phyloP scores from a whole-genome alignment of 2,113 vertebrate genomes.

The Notothenia coriiceps region DNA sequence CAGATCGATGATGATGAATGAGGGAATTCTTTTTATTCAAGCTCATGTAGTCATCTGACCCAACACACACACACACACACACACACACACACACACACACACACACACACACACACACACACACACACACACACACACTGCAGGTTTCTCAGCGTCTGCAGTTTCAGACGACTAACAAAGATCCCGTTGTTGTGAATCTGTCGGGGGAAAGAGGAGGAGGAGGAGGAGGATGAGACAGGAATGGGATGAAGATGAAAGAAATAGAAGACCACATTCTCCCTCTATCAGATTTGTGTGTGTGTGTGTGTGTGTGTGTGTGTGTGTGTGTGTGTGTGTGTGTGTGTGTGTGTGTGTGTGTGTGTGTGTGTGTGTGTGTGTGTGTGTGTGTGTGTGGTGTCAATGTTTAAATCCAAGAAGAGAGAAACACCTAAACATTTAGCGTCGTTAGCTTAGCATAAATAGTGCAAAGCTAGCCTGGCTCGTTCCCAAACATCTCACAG shows the following conservation, averaged over 20 bases:
- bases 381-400: too few relatives aligned
- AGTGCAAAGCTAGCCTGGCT: too few relatives aligned
- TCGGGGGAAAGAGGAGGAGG: neutral
- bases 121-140: slow-evolving; percentile 28
- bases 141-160: slow-evolving; percentile 72
- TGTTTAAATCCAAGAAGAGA: too few relatives aligned
- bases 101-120: neutral
- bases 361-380: neutral
- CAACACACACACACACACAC: too few relatives aligned
- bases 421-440: too few relatives aligned
- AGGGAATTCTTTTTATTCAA: neutral
- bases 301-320: slow-evolving; percentile 14
- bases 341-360: slow-evolving; percentile 1
- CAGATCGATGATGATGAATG: neutral
- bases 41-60: neutral
- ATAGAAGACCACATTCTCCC: slow-evolving; percentile 46
- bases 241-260: slow-evolving; percentile 57
- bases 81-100: neutral
- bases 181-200: slow-evolving; percentile 57
- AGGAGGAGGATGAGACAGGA: slow-evolving; percentile 1
- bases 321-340: slow-evolving; percentile 30
- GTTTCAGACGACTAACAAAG: slow-evolving; percentile 73
- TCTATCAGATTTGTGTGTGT: slow-evolving; percentile 50
- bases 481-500: too few relatives aligned
- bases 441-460: too few relatives aligned